A percentile compares a stretch with the other conserved stretches of the same genome.
phyloP scores from a whole-genome alignment of 2,888 invertebrate genomes.

The Sussaba pulchella region DNA sequence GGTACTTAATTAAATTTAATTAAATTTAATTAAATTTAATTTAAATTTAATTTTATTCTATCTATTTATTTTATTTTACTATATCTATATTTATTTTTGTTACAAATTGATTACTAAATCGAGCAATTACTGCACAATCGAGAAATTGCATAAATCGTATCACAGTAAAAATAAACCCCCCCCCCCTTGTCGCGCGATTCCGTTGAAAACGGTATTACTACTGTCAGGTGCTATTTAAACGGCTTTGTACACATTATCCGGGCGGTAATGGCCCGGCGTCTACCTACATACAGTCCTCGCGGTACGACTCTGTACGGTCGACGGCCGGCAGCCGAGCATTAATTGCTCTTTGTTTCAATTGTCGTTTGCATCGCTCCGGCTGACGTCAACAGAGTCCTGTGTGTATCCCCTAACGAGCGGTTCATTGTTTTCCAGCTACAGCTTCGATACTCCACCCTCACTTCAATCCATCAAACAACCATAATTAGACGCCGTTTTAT shows the following conservation, averaged over 20 bases:
- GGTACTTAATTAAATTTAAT: too few relatives aligned
- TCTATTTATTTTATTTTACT: too few relatives aligned
- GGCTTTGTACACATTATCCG: slow-evolving; percentile 60
- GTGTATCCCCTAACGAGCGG: slow-evolving; percentile 73
- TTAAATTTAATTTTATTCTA: too few relatives aligned
- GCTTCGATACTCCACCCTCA: slow-evolving; percentile 7
- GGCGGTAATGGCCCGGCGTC: slow-evolving; percentile 50
- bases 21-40: too few relatives aligned
- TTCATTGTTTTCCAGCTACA: slow-evolving; percentile 72
- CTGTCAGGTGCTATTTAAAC: slow-evolving; percentile 35
- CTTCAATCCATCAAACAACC: slow-evolving; percentile 8
- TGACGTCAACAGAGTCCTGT: slow-evolving; percentile 65
- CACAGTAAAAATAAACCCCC: too few relatives aligned
- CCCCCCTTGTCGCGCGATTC: neutral
- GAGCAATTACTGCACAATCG: neutral
- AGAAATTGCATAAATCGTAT: neutral
- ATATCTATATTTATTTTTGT: too few relatives aligned
- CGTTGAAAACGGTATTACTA: slow-evolving; percentile 16
- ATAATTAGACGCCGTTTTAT: slow-evolving; percentile 15
- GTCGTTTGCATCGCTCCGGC: slow-evolving; percentile 61
- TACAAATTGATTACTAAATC: slow-evolving; percentile 6
- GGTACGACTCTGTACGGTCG: slow-evolving; percentile 22
- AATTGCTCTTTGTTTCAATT: slow-evolving; percentile 76
- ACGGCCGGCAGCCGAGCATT: slow-evolving; percentile 64
- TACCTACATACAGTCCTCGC: slow-evolving; percentile 14